Conservation (phyloP, 53 echinoderm and acorn worm species). For the Echinarachnius parma region DNA sequence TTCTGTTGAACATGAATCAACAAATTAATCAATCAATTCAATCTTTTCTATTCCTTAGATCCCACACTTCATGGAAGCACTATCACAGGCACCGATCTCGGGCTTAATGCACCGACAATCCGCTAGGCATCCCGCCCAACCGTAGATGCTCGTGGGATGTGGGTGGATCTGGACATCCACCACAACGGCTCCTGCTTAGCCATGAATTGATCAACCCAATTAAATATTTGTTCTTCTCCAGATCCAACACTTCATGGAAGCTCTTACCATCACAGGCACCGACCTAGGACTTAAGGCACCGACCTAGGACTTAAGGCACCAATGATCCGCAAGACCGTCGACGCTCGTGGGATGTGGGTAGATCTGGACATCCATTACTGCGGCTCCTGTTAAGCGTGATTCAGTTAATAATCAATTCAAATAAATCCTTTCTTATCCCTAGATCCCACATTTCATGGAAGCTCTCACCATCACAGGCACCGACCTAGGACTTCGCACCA, state of each 20-base stretch:
- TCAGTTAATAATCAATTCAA: too few relatives aligned
- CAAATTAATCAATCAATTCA: neutral
- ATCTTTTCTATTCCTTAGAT: too few relatives aligned
- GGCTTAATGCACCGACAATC: constrained; percentile 76
- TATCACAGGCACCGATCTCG: constrained; percentile 95
- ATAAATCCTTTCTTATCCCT: too few relatives aligned
- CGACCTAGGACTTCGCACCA: constrained; percentile 85
- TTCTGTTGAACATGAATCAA: neutral
- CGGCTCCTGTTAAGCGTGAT: neutral
- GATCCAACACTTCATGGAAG: constrained; percentile 56
- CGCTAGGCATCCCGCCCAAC: constrained; percentile 71
- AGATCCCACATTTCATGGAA: constrained; percentile 94
- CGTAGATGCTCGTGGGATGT: constrained; percentile 71
- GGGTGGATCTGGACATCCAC: constrained; percentile 89
- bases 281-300: neutral
- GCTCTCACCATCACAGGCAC: constrained; percentile 90
- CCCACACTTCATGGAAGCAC: constrained; percentile 86
- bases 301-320: constrained; percentile 4
- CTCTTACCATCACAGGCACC: neutral
- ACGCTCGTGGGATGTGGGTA: neutral
- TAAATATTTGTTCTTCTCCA: too few relatives aligned
- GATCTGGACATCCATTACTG: neutral
- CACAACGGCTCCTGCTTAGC: constrained; percentile 91
- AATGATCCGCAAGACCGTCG: constrained; percentile 28
- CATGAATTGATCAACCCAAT: too few relatives aligned